Evolutionary conservation across 2,888 invertebrate species (phyloP).

Genomic region (Eupeodes luniger): DNA sequence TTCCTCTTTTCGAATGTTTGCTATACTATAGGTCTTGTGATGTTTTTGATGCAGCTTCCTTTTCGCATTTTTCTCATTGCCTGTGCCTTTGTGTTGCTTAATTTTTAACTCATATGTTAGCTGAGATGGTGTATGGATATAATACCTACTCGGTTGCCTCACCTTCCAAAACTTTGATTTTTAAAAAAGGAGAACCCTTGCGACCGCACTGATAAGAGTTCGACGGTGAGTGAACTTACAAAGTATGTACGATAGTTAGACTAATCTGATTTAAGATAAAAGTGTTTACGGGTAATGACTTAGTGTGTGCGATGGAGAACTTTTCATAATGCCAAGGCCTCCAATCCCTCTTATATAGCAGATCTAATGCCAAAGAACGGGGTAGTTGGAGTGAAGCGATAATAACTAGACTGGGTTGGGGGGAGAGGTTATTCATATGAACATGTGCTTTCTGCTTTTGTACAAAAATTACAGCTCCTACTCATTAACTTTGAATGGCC

Average conservation of each 20-base stretch:
- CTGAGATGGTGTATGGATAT: background rate
- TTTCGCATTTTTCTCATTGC: slow-evolving; percentile 53
- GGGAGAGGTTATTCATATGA: background rate
- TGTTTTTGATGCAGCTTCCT: slow-evolving; percentile 55
- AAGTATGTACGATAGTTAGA: slow-evolving; percentile 53
- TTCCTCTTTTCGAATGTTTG: background rate
- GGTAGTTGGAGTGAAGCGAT: background rate
- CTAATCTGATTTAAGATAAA: slow-evolving; percentile 71
- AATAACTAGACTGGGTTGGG: background rate
- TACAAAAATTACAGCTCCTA: no score
- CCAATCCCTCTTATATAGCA: background rate
- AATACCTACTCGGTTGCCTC: background rate
- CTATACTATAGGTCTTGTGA: background rate
- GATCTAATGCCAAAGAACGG: background rate
- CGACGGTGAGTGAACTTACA: slow-evolving; percentile 72
- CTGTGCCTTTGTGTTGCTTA: slow-evolving; percentile 59
- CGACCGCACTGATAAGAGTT: slow-evolving; percentile 58
- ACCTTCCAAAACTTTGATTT: slow-evolving; percentile 4
- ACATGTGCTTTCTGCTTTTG: background rate
- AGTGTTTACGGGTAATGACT: slow-evolving; percentile 67
- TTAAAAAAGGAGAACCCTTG: slow-evolving; percentile 17
- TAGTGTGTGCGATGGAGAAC: background rate
- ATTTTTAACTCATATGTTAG: slow-evolving; percentile 48
- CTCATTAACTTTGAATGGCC: no score
- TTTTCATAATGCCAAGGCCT: background rate